Evolutionary conservation across 30 jellyfish, hydroid and myxozoan species (phyloP), one percentile per base, ranked within the genome.

Genomic region (Aurelia aurita): DNA sequence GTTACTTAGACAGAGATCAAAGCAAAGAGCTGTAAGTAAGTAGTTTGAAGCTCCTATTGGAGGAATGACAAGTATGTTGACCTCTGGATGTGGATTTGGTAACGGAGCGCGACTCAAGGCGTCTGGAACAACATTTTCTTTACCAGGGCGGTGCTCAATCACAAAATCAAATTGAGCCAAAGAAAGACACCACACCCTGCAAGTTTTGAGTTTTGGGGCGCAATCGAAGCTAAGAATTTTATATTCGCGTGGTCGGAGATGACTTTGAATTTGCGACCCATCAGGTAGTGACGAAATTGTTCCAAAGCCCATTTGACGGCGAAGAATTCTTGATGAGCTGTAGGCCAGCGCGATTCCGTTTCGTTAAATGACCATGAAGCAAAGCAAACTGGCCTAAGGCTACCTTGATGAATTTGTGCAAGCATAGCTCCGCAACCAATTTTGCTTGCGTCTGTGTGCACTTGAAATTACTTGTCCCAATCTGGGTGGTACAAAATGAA

Each of bases 221-320:
- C 85, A 72, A 76, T 76, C 21, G 82, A 78, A 57, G 81, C 89
- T 78, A 78, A 39, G 39, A 58, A 29, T 28, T 78, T 78, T 20
- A 78, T 70, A 45, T 78, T 79, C 14, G 90, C 72, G 72, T 79
- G 90, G 57, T 79, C 82, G 11, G 82, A 62, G 57, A 79, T 45
- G 9, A 61, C 82, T 13, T 32, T 34, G 61, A 79, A 79, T 11
- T 43, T 79, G 15, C 58, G 73, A 71, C 89, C 88, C 19, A 77
- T 57, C 5, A 63, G 80, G 21, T 79, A 79, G 46, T 60, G 89
- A 27, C 80, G 89, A 64, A 78, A 78, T 16, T 62, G 89, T 65
- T 59, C 76, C 3, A 53, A 15, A 34, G 87, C 87, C 87, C 87
- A 75, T 75, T 75, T 75, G 74, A 75, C 76, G 20, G 76, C 87